A percentile compares a stretch with the other conserved stretches of the same genome.
phyloP scores from a whole-genome alignment of 2,888 invertebrate species.

The Sycophila texana region DNA sequence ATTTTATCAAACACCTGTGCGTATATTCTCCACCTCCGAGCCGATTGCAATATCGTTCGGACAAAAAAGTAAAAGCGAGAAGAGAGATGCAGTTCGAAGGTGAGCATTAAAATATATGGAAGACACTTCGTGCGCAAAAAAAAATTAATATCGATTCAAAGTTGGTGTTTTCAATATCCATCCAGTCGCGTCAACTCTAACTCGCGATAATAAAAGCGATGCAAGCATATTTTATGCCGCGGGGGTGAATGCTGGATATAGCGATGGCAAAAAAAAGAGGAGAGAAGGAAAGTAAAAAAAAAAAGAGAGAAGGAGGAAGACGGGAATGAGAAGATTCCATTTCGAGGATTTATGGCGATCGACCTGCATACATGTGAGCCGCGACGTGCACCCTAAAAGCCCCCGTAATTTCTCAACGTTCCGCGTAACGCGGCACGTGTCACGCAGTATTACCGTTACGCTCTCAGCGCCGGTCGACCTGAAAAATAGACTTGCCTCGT shows the following conservation, averaged over 20 bases:
- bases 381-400: conserved; percentile 52
- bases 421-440: conserved; percentile 56
- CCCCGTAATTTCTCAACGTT: conserved; percentile 62
- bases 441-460: conserved; percentile 56
- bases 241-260: background rate
- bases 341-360: conserved; percentile 66
- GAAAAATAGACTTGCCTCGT: conserved; percentile 53
- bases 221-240: no score
- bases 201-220: no score
- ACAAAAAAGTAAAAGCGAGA: background rate
- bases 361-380: conserved; percentile 60
- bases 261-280: background rate
- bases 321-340: conserved; percentile 61
- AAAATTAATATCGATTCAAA: no score
- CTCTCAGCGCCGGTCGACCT: conserved; percentile 43
- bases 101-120: background rate
- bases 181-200: no score
- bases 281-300: conserved; percentile 19
- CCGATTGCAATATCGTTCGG: background rate
- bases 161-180: no score
- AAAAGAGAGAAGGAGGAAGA: conserved; percentile 20
- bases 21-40: no score
- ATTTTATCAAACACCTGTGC: background rate
- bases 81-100: background rate
- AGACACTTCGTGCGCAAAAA: no score